phyloP scores from a whole-genome alignment of 1,140 invertebrate species.

The Drosophila dunni region DNA sequence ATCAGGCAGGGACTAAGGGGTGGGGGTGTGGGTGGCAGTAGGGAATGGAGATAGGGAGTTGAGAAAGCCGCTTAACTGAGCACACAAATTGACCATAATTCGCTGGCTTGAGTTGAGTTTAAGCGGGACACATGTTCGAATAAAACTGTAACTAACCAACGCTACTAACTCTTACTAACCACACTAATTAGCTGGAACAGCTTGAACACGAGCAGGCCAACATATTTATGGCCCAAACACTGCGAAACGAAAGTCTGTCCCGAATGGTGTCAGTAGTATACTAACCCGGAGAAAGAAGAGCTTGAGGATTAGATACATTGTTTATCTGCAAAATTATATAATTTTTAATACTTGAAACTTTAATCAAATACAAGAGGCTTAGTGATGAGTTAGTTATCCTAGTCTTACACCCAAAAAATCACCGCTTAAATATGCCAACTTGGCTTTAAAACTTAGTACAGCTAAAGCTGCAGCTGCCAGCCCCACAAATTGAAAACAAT shows the following conservation, averaged over 20 bases:
- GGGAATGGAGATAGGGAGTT: neutral
- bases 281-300: no score
- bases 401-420: no score
- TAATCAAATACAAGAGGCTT: no score
- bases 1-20: no score
- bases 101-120: slow-evolving; percentile 5
- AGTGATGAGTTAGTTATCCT: no score
- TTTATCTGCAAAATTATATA: no score
- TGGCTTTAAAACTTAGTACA: neutral
- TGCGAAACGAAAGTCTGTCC: neutral
- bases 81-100: slow-evolving; percentile 44
- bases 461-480: neutral
- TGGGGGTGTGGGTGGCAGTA: no score
- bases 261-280: neutral
- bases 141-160: slow-evolving; percentile 43
- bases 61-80: slow-evolving; percentile 21
- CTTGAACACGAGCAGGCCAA: neutral
- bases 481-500: slow-evolving; percentile 9
- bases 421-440: no score
- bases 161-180: slow-evolving; percentile 23
- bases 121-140: slow-evolving; percentile 21
- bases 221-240: neutral
- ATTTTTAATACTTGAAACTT: no score
- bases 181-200: neutral
- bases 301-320: no score